A percentile compares a stretch with the other conserved stretches of the same genome.
Evolutionary conservation across 2,888 invertebrate species (phyloP).

Genomic region (Oxyteleia sp.): DNA sequence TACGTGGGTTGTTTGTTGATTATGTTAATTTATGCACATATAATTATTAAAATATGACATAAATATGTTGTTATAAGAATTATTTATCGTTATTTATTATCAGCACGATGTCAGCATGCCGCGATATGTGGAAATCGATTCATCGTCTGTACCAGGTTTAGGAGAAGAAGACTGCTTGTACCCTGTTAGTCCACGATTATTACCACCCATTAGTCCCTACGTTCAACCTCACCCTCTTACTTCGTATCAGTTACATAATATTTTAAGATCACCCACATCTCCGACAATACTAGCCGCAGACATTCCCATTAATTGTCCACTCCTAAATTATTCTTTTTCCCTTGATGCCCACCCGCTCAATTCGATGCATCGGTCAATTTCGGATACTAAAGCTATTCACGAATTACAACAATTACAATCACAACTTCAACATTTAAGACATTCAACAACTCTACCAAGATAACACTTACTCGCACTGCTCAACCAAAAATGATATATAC

Average conservation of each 20-base stretch:
- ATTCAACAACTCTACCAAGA: conserved; percentile 83
- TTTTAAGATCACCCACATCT: conserved; percentile 74
- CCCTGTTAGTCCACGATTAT: conserved; percentile 85
- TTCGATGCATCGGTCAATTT: conserved; percentile 53
- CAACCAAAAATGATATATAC: conserved; percentile 56
- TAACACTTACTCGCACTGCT: conserved; percentile 78
- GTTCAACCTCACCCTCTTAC: conserved; percentile 85
- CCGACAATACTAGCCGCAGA: conserved; percentile 34
- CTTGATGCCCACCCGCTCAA: conserved; percentile 33
- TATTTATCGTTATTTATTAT: conserved; percentile 75
- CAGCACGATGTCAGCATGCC: conserved; percentile 87
- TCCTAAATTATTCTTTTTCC: conserved; percentile 51
- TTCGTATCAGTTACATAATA: conserved; percentile 82
- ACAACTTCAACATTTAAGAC: conserved; percentile 82
- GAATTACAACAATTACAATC: conserved; percentile 72
- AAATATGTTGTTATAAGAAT: neutral
- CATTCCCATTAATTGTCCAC: conserved; percentile 53
- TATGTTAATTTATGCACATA: neutral
- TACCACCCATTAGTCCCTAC: conserved; percentile 83
- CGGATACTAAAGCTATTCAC: conserved; percentile 66
- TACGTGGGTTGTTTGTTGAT: too few species aligned
- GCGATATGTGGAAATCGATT: conserved; percentile 82
- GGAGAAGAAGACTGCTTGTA: conserved; percentile 86
- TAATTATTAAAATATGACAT: neutral
- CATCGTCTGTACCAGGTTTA: conserved; percentile 81